Base-by-base conservation (phyloP, 2,797 vertebrate species). In the Thunnus albacares region DNA sequence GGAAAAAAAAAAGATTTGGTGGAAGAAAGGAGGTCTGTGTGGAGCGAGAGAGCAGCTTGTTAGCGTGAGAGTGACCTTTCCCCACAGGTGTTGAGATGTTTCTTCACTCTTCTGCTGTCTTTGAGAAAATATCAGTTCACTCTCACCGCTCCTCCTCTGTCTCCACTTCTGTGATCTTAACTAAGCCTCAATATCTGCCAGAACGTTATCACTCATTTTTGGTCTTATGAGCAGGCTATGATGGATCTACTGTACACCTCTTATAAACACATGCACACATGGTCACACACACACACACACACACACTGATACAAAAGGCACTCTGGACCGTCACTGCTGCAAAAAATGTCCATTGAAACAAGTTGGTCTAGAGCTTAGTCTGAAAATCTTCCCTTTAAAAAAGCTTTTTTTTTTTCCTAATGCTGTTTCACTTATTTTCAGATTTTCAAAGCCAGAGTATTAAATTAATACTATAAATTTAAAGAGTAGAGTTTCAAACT, bases 181-280 rank as follows among this genome's bases (percentile, higher is more conserved):
- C 65, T 73, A 75, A 89, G 77, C 64, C 49, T 75, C 51, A 65
- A 38, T 67, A 77, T 80, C 69, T 87, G 84, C 81, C 85, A 87
- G 72, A 80, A 82, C 12, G 67, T 90, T 91, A 91, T 94, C 90
- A 47, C 58, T 82, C 8, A 77, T 71, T 63, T 77, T 65, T 59
- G 65, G 68, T 35, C 66, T 93, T 93, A 95, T 94, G 88, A 94
- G 70, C 58, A 90, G 89, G 93, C 92, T 80, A 82, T 93, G 94
- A 94, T 86, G 81, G 94, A 94, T 95, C 59, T 38, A 75, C 82
- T 68, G 75, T 45, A 80, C 60, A 64, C 73, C 66, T 52, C 20
- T 47, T n/a, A 18, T n/a, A 60, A 65, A 77, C 66, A 79, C 55
- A 73, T 4, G 15, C 77, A 55, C 61, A 33, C 62, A 67, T 20